Evolutionary conservation across 1,140 invertebrate species (phyloP).

Genomic region (Gryllus bimaculatus): DNA sequence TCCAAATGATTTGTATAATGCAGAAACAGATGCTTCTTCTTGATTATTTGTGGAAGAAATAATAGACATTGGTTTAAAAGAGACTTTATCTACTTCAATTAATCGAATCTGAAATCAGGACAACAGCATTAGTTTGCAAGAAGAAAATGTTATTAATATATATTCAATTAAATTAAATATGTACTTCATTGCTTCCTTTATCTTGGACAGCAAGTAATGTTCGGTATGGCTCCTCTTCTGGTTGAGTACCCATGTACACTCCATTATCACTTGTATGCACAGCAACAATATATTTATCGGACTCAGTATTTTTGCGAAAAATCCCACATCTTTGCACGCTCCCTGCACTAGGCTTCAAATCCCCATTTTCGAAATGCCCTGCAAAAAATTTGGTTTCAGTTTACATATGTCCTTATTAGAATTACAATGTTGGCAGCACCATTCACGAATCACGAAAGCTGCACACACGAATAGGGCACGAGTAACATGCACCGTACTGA

Average conservation of each 20-base stretch:
- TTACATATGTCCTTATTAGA: no score
- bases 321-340: not conserved
- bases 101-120: not conserved
- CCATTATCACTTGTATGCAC: not conserved
- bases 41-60: no score
- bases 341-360: not conserved
- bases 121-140: not conserved
- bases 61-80: not conserved
- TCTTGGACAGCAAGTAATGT: not conserved
- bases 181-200: not conserved
- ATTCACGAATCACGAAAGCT: no score
- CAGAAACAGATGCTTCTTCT: no score
- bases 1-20: not conserved
- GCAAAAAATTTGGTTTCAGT: not conserved
- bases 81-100: not conserved
- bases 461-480: no score
- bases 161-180: not conserved
- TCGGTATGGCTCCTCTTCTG: not conserved
- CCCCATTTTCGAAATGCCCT: not conserved
- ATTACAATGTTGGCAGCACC: not conserved
- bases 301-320: not conserved
- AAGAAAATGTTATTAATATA: not conserved
- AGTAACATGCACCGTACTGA: no score
- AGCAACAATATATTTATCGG: not conserved
- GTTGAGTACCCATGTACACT: not conserved